Evolutionary conservation across 2,797 vertebrate species (phyloP), one percentile per base, ranked within the genome.

Genomic region (Cuniculus paca): DNA sequence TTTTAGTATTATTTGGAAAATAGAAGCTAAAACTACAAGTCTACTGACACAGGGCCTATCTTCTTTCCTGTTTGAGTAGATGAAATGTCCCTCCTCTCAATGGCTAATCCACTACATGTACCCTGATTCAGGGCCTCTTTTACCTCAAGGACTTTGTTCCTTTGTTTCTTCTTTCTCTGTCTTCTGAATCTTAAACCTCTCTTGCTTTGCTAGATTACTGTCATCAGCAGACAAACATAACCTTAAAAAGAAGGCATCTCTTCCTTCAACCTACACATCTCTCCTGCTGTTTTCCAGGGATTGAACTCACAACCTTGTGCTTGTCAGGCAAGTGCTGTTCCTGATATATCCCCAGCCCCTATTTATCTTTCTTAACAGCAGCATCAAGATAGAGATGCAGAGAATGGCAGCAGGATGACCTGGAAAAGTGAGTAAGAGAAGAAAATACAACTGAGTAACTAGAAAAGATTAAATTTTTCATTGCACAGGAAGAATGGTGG

Each of bases 301-400:
- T 19, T 54, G 52, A 54, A 54, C 52, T 54, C 17, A 54, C 52
- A 54, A 17, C 17, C 52, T 54, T 14, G 5, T 4, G 5, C 17
- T 54, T 54, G 8, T 54, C 52, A 54, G 52, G 52, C 52, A 54
- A 52, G 17, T 5, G 5, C 52, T 54, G 52, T 54, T 16, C 52
- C 52, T 54, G 52, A 54, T 54, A 16, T 54, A 54, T 54, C 52
- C 52, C 52, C 17, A 19, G 17, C 52, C 52, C 52, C n/a, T 28
- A 8, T 60, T 87, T 95, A 39, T 90, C 31, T 96, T 36, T 72
- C 77, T 80, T 31, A 78, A 28, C n/a, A 65, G 48, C 28, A 61
- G 19, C 19, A 54, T 78, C 7, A 39, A 58, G 39, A 61, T 13
- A 50, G 52, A 54, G 17, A 54, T 60, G 54, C 20, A 31, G 17